phyloP scores from a whole-genome alignment of 2,797 vertebrate species.

The Microchirus variegatus region DNA sequence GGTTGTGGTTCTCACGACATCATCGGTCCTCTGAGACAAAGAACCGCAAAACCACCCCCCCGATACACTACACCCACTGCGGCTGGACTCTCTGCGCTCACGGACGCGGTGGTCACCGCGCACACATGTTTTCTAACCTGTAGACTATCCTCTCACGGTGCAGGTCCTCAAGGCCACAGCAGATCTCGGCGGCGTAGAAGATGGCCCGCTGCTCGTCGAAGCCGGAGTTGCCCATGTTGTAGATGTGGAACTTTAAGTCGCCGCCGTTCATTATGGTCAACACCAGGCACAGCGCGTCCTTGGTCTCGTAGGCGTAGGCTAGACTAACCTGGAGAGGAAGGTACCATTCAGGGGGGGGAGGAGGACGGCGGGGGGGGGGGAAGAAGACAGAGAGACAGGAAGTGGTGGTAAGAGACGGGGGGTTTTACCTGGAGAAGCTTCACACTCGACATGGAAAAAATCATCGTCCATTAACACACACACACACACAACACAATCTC shows the following conservation, averaged over 20 bases:
- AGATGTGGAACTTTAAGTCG: slow-evolving; percentile 94
- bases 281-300: slow-evolving; percentile 91
- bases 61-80: no score
- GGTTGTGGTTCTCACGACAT: no score
- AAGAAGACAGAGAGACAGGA: slow-evolving; percentile 3
- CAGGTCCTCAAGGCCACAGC: slow-evolving; percentile 92
- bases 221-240: slow-evolving; percentile 92
- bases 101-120: no score
- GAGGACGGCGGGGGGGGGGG: background rate
- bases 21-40: no score
- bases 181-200: slow-evolving; percentile 94
- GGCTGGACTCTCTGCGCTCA: no score
- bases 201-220: slow-evolving; percentile 92
- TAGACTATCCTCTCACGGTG: slow-evolving; percentile 92
- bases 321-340: slow-evolving; percentile 86
- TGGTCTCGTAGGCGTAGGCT: slow-evolving; percentile 92
- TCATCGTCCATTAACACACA: slow-evolving; percentile 41
- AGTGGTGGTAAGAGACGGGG: slow-evolving; percentile 39
- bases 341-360: slow-evolving; percentile 26
- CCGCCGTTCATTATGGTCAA: slow-evolving; percentile 95
- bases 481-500: slow-evolving; percentile 23
- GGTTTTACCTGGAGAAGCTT: slow-evolving; percentile 13
- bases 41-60: no score
- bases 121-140: no score
- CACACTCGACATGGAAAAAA: slow-evolving; percentile 32